Evolutionary conservation across 2,888 invertebrate species (phyloP).

Genomic region (Linnaemya tessellans): DNA sequence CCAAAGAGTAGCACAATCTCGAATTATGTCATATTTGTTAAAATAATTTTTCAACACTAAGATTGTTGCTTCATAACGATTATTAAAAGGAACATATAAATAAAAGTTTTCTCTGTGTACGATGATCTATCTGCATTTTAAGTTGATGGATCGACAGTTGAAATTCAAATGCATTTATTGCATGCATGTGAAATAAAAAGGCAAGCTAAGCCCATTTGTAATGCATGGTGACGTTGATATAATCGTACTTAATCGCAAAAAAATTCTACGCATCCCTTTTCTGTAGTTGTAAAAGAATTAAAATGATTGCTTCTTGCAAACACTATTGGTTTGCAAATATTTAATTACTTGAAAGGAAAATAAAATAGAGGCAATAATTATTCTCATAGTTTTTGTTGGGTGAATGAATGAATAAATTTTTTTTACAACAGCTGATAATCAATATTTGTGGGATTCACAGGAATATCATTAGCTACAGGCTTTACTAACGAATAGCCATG

Average conservation of each 20-base stretch:
- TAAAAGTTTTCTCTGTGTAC: conserved; percentile 15
- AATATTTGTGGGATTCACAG: too few species aligned
- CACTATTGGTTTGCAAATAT: not conserved
- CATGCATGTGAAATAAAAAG: conserved; percentile 18
- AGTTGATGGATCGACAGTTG: conserved; percentile 30
- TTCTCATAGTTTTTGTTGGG: too few species aligned
- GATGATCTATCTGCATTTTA: conserved; percentile 45
- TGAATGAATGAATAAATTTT: too few species aligned
- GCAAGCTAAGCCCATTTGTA: not conserved
- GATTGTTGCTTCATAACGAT: too few species aligned
- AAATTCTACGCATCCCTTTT: not conserved
- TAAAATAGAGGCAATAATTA: too few species aligned
- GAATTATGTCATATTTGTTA: too few species aligned
- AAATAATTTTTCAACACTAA: too few species aligned
- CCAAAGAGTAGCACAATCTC: too few species aligned
- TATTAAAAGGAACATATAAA: not conserved
- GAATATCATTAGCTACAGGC: too few species aligned
- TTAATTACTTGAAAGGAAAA: too few species aligned
- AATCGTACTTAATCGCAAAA: not conserved
- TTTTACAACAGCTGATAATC: too few species aligned
- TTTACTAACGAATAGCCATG: too few species aligned
- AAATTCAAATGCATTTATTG: conserved; percentile 32
- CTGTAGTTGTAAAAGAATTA: not conserved
- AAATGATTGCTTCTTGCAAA: not conserved
- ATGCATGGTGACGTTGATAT: not conserved